Evolutionary conservation across 53 echinoderm and acorn worm genomes (phyloP), one percentile per base, ranked within the genome.

Genomic region (Holothuria scabra): DNA sequence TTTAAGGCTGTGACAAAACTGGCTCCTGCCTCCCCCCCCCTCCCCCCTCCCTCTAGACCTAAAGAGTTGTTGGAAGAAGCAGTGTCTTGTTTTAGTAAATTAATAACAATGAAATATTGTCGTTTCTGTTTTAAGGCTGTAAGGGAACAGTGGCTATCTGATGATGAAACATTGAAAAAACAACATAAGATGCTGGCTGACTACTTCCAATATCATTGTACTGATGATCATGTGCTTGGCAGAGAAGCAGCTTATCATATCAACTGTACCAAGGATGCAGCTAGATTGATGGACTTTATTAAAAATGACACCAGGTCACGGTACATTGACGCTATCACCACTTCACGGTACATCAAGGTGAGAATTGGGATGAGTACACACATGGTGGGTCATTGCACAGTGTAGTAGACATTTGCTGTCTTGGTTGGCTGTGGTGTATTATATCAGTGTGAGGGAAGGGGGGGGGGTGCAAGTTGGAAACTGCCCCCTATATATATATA

Each of bases 221-320:
- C 52, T 9, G 89, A 91, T 75, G 26, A 23, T 5, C 23, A 46
- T 16, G 29, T 83, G 1, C 88, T 88, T 26, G 85, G 85, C 67
- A 88, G 74, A 59, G 86, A 97, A 46, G 75, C 88, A 22, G 89
- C 97, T 25, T 91, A 62, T 74, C 97, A 97, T 35, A 89, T 97
- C 16, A 86, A 67, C 64, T 58, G 76, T 67, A 78, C 92, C 48
- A 92, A 87, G 46, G 84, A 90, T 38, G 84, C 83, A 48, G 72
- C 76, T 21, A 83, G 91, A 37, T 71, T 97, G 60, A 55, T 97
- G 6, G 61, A 85, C 48, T 97, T 92, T 60, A 84, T 97, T 59
- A 85, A 82, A 23, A 90, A 79, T 30, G 97, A 97, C 76, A 59
- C 66, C 16, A 84, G 93, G 14, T 82, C 92, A 30, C 57, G 74